Evolutionary conservation across 2,888 invertebrate genomes (phyloP), one percentile per base, ranked within the genome.

Genomic region (Meganola albula): DNA sequence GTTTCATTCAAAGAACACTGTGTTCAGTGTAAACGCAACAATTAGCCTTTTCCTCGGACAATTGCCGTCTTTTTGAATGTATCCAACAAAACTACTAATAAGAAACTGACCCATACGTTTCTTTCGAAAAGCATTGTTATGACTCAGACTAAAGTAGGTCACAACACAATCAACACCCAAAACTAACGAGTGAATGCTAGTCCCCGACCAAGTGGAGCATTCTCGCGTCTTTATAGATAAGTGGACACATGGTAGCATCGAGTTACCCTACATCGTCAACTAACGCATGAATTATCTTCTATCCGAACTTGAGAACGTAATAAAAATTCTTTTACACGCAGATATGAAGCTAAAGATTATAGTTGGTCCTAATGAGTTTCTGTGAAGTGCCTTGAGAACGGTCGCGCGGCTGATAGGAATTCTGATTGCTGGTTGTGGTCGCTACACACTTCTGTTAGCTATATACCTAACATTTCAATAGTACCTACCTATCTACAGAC

Each of bases 271-370:
- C 56, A 60, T 65, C 59, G 53, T 60, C 63, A 63, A 60, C 63
- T 59, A 61, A 69, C 64, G 56, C 65, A 61, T 58, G 59, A 63
- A 67, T 74, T 78, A 82, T 77, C 75, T 74, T 63, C 62, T 73
- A 82, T 77, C 74, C 60, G 63, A 75, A 66, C 69, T 73, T 69
- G 66, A 72, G 64, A 73, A 68, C 56, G 58, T 75, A 71, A 77
- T 78, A 78, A 76, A 74, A 71, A 71, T 70, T 70, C 65, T 63
- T 48, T 43, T 46, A 52, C 53, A 49, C 42, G 40, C 37, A 49
- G 42, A 37, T 48, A 51, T 48, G 39, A 33, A 26, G 12, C 34
- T 34, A 27, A 40, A 49, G 42, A 46, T 40, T 39, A 52, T 49
- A 47, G 41, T 37, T 42, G 48, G n/a, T n/a, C n/a, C n/a, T 48